Base-by-base conservation (phyloP, 2,113 vertebrate genomes). In the Nesoenas mayeri region DNA sequence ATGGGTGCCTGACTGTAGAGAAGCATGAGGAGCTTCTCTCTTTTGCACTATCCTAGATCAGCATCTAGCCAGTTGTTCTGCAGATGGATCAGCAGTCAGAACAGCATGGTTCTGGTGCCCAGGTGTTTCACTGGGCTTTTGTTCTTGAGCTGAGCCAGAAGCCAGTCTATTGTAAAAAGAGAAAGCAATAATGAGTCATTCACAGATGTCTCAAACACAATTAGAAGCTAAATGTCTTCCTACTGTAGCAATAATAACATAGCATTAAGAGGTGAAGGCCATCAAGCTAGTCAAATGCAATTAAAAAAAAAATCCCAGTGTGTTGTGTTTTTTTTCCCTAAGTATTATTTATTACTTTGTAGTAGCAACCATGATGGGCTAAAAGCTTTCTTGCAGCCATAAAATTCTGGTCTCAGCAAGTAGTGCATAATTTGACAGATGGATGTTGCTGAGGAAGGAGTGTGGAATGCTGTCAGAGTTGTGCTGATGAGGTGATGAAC, bases 161-260 rank as follows among this genome's bases (percentile, higher is more conserved):
- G 29, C 50, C 67, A 64, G 6, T 85, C 36, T 95, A 84, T 84
- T 77, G 12, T 84, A 53, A 83, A 58, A 79, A 77, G 54, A 71
- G 28, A 83, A 90, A 71, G 61, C 3, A 54, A 79, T 95, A 83
- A 91, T 70, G 78, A 88, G 44, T 89, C 53, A 75, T 80, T 93
- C 83, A 54, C 91, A 93, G 87, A 91, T 93, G 89, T 95, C 93
- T 89, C 47, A 84, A 86, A 79, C 29, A 83, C 82, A 54, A 60
- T 91, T 95, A 80, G 75, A 91, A 93, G 34, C 32, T 65, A 93
- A 93, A 65, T 74, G n/a, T 94, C 83, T 96, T 94, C 84, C 77
- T 89, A 61, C 84, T 71, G 36, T 78, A 86, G 50, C 61, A 91
- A 69, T 77, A 94, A 79, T 72, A 88, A 66, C 48, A 48, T 61